Evolutionary conservation across 2,888 invertebrate genomes (phyloP), one percentile per base, ranked within the genome.

Genomic region (Nymphalis urticae): DNA sequence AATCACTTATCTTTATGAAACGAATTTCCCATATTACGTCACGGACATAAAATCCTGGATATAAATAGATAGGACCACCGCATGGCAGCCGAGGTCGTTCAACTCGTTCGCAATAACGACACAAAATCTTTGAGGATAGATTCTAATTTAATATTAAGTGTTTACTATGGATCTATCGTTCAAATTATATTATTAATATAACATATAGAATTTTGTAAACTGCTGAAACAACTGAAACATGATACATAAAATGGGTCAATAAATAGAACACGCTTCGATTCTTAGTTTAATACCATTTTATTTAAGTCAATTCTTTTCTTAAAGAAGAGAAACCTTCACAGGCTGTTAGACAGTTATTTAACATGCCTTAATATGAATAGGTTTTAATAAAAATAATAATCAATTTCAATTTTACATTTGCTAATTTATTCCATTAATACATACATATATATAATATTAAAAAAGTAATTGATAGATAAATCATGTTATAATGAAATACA

Each of bases 51-150:
- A 53, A 66, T 59, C 53, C 64, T 32, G 32, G 54, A 62, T 58
- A 62, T 58, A 62, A 58, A 67, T 67, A 67, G 48, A 58, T 21
- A 19, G 48, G 66, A 21, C 58, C 56, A 62, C 42, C 62, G 67
- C 62, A 50, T 51, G 19, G 67, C 58, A 58, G 5, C 13, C 48
- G 62, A 51, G 67, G 67, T 67, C 67, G 42, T 67, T 62, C 58
- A 67, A 50, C 67, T 48, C 62, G 24, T 17, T 47, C 42, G 62
- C 58, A 42, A 58, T 24, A 17, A 17, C 54, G n/a, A 19, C 42
- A 58, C 58, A 58, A 58, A 42, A 58, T 32, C 32, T n/a, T 51
- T 21, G 54, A 56, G 56, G 50, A 67, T 67, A 21, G 62, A 58
- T 48, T 67, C 48, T 67, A 62, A 56, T 67, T 62, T 21, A 50